Evolutionary conservation across 2,113 vertebrate species (phyloP), one percentile per base, ranked within the genome.

Genomic region (Thalassarche chlororhynchos): DNA sequence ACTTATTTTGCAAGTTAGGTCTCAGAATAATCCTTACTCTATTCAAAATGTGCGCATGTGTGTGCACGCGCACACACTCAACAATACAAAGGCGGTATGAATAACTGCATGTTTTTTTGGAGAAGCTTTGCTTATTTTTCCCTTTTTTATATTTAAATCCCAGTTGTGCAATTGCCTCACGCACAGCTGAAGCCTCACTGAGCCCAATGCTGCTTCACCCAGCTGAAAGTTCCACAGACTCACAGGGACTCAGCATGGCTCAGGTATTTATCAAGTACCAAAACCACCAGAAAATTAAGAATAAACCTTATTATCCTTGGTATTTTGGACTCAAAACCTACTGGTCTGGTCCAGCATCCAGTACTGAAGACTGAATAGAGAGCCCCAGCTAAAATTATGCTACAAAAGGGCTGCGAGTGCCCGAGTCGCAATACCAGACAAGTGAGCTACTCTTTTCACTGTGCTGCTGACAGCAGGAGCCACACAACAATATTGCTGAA

Each of bases 401-500:
- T 89, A 86, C 77, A 49, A 24, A 84, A 95, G 44, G 76, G 82
- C 87, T 92, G 58, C 0, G 1, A 83, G 64, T 72, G 46, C 52
- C 86, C 38, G 46, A 19, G 34, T 15, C 42, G 2, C 79, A 66
- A 94, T 84, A 64, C 96, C 96, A 94, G 90, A 94, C 88, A 36
- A 92, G 84, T 84, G 93, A 96, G 71, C 92, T 58, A 3, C 90
- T 78, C 95, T 96, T 96, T 93, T 96, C 83, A 91, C 61, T 1
- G 10, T 18, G 90, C 65, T 96, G 96, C 96, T 93, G 96, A 97
- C 96, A 65, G 93, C 93, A 83, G 74, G 71, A 94, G 54, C 79
- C 31, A 38, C 91, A 97, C 55, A 95, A 96, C 90, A 95, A 90
- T 95, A 71, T 69, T 44, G 52, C 86, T 44, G 71, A 96, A 95